These are phyloP conservation scores for Hartigia nigra DNA, from an alignment of 2,888 invertebrate genomes.

Conservation along the genomic window DNA sequence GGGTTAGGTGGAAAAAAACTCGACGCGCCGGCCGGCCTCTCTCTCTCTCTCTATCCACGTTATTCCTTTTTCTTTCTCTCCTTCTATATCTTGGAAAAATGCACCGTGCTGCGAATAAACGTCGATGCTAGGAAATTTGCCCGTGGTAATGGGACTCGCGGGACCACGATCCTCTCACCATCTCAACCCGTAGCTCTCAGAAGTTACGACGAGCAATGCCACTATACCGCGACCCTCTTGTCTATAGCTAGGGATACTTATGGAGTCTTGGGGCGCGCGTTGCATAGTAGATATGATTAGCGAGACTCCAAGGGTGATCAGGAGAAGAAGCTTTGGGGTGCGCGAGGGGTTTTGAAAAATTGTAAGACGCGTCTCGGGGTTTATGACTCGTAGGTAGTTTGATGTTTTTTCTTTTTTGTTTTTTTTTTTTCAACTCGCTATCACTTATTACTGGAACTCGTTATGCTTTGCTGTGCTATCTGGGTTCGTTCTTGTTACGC, in stretches of 20 bases:
- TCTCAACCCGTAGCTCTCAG: not conserved
- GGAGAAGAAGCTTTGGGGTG: not conserved
- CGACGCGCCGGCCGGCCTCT: slow-evolving; percentile 19
- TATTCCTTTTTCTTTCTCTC: slow-evolving; percentile 12
- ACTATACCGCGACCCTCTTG: not conserved
- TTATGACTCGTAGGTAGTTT: not conserved
- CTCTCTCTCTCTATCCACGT: slow-evolving; percentile 6
- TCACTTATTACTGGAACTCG: not conserved
- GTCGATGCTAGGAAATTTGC: not conserved
- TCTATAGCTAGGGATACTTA: not conserved
- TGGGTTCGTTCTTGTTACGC: not conserved
- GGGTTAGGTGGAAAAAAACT: not conserved
- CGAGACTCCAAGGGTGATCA: not conserved
- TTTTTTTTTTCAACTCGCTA: not conserved
- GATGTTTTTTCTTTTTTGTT: not conserved
- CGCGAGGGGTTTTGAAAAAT: not conserved
- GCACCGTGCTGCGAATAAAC: not conserved
- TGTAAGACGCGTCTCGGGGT: not conserved
- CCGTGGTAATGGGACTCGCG: not conserved
- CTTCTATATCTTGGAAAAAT: slow-evolving; percentile 11
- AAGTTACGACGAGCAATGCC: not conserved
- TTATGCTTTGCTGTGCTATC: not conserved
- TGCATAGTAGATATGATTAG: not conserved
- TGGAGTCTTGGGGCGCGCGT: not conserved
- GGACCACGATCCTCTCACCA: not conserved